Conservation (phyloP, 2,113 vertebrate genomes). For the Ptilonorhynchus violaceus region DNA sequence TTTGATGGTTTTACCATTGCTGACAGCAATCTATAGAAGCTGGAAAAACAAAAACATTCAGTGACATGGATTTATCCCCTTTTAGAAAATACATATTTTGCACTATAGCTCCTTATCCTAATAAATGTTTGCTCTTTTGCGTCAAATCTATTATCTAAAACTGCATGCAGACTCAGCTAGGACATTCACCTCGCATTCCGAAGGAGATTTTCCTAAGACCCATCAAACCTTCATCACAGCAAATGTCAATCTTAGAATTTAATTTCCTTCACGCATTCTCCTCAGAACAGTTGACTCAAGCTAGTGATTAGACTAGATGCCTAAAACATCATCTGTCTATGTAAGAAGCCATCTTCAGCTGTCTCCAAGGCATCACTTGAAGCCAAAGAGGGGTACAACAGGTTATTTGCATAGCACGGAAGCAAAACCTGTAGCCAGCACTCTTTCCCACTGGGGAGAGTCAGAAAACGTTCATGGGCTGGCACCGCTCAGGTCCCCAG, state of each 20-base stretch:
- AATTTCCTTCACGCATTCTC: neutral
- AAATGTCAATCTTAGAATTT: neutral
- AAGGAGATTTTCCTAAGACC: neutral
- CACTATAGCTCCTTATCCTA: neutral
- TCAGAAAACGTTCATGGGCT: accelerated
- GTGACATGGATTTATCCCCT: neutral
- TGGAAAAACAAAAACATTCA: neutral
- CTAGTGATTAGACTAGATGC: neutral
- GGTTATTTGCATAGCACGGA: accelerated
- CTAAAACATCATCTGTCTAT: neutral
- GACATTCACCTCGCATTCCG: neutral
- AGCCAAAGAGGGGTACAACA: neutral
- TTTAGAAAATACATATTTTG: neutral
- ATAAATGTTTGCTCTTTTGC: neutral
- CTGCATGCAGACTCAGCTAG: neutral
- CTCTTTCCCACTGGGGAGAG: neutral
- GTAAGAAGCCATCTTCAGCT: neutral
- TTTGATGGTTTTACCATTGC: neutral
- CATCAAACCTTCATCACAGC: neutral
- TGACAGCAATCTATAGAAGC: neutral
- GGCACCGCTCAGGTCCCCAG: neutral
- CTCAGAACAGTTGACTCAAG: neutral
- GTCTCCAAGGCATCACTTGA: neutral
- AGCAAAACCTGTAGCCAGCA: neutral
- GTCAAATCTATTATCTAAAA: neutral